Conservation (phyloP, 2,113 vertebrate species). For the Clarias batrachus region DNA sequence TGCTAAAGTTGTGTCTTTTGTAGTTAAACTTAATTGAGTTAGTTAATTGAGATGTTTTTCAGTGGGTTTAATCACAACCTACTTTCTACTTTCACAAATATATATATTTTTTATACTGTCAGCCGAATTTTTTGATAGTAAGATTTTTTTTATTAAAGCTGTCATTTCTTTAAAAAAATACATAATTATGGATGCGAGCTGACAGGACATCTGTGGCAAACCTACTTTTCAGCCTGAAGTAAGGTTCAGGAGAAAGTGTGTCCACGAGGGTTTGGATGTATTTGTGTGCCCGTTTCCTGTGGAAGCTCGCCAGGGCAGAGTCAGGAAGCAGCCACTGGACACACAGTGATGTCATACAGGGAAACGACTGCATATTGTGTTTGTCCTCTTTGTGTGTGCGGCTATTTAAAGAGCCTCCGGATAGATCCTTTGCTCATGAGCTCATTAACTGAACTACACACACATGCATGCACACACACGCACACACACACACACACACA, state of each 20-base stretch:
- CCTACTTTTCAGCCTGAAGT: background rate
- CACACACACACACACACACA: conserved; percentile 8
- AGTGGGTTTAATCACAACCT: background rate
- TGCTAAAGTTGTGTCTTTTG: background rate
- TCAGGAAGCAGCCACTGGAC: conserved; percentile 66
- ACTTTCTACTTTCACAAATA: background rate
- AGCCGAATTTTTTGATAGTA: background rate
- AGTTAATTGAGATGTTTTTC: background rate
- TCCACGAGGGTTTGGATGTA: conserved; percentile 1
- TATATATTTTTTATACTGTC: too few relatives aligned
- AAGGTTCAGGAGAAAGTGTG: conserved; percentile 47
- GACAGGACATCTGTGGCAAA: background rate
- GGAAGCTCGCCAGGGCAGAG: conserved; percentile 51
- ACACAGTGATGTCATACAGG: conserved; percentile 73
- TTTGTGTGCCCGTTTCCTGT: conserved; percentile 62
- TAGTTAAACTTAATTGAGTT: background rate
- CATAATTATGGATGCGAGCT: background rate
- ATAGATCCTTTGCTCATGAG: conserved; percentile 31
- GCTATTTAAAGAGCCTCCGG: conserved; percentile 48
- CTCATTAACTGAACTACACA: conserved; percentile 7
- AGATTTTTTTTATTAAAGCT: background rate
- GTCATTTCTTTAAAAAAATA: background rate
- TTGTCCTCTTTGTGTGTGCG: conserved; percentile 44
- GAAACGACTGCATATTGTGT: conserved; percentile 69
- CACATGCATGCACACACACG: conserved; percentile 14